Evolutionary conservation across 2,888 invertebrate species (phyloP), one percentile per base, ranked within the genome.

Genomic region (Phengaris alcon): DNA sequence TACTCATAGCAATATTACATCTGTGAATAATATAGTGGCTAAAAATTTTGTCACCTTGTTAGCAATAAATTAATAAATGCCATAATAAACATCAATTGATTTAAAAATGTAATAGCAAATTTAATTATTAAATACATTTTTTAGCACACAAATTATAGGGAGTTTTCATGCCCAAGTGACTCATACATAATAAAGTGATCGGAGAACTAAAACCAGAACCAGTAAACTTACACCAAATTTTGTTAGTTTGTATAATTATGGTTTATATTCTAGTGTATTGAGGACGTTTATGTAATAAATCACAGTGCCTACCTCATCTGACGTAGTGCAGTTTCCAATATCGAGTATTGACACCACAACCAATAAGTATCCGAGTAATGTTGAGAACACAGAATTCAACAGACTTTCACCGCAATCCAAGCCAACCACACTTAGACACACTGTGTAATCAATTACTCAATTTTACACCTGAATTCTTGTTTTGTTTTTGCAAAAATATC

Each of bases 321-420:
- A 68, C 75, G 75, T 75, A 68, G 64, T 46, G 69, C 69, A 69
- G 48, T 48, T 69, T 69, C 69, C 69, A 69, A 69, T 69, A 69
- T 15, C 15, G 52, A 73, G 44, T 44, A 75, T 44, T 44, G 35
- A 64, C 75, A 70, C 75, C 52, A 73, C 68, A n/a, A 22, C 5
- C 10, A 68, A 35, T 4, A 35, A 73, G 7, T 73, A 44, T 73
- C 68, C 55, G 8, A 52, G 35, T 15, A 22, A 46, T 54, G 46
- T 75, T 15, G 7, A n/a, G 12, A 57, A 55, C 35, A 51, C 15
- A 57, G n/a, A 74, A 12, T 35, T 51, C 12, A 76, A 68, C 44
- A 5, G 15, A 68, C 55, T 74, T 74, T 76, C 77, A 77, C 77
- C 74, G 76, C 76, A 77, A 76, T 77, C 77, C 77, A 74, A 68